Evolutionary conservation across 2,113 vertebrate genomes (phyloP), one percentile per base, ranked within the genome.

Genomic region (Neogale vison): DNA sequence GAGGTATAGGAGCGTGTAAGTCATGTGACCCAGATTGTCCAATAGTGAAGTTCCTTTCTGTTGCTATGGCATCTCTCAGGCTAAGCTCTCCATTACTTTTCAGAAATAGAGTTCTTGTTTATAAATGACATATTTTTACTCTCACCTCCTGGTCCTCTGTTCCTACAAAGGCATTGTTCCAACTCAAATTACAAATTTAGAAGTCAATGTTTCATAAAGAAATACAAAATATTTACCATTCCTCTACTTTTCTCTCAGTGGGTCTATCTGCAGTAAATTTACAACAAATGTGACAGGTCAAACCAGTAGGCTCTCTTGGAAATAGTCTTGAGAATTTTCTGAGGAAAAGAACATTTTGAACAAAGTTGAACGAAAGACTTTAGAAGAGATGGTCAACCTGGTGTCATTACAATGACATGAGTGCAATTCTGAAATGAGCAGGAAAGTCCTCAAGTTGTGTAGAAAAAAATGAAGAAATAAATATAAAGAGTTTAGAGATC

Each of bases 381-480:
- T 9, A 89, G 42, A 42, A 83, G 11, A 23, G 59, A 88, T n/a
- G 39, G 72, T 47, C 61, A 63, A 95, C 26, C 52, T 63, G 42
- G 21, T 26, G 57, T 87, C 55, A 90, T 71, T 18, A 86, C 47
- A 80, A 24, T 4, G 31, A 83, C n/a, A 55, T 39, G 6, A 18
- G 12, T 52, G 10, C 24, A 12, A 29, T 21, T 67, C 45, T 77
- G 65, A 88, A 94, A 80, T 24, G 17, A 59, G 61, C 12, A 45
- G 21, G 18, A 34, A 80, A 93, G 57, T 2, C 14, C 17, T 91
- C 24, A 94, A 65, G 83, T 12, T 36, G 17, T 39, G 14, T 20
- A 39, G 71, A 95, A 79, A 95, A 79, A 79, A 88, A 29, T 39
- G 34, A 84, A 20, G 31, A 65, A 76, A 85, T 85, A 63, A 94